Evolutionary conservation across 2,113 vertebrate genomes (phyloP).

Genomic region (Nipponia nippon): DNA sequence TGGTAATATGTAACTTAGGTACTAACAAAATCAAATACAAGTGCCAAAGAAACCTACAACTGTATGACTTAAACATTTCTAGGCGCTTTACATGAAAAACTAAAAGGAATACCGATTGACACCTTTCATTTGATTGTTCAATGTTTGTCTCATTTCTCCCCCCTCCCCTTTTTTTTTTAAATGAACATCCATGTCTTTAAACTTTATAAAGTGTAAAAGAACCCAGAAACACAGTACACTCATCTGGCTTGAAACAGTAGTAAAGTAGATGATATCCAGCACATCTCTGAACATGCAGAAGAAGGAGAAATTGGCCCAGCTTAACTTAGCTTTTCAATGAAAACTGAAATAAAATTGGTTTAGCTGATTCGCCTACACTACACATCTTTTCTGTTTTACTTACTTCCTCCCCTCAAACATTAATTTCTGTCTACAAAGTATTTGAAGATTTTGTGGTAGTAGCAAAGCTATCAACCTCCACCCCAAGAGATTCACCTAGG

Average conservation of each 20-base stretch:
- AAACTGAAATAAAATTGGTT: conserved; percentile 7
- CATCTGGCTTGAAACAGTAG: background rate
- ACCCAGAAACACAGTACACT: background rate
- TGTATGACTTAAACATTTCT: background rate
- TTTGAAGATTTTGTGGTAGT: conserved; percentile 79
- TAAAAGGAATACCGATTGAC: conserved; percentile 36
- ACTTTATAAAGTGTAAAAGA: background rate
- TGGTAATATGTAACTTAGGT: conserved; percentile 2
- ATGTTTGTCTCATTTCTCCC: background rate
- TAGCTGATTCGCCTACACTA: conserved; percentile 33
- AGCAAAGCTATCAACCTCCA: conserved; percentile 81
- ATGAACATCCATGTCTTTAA: background rate
- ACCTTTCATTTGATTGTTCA: background rate
- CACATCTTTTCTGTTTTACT: background rate
- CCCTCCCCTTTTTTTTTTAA: background rate
- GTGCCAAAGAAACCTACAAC: conserved; percentile 12
- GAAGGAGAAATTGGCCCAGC: background rate
- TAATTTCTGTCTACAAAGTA: conserved; percentile 83
- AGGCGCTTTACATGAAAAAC: background rate
- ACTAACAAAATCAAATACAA: background rate
- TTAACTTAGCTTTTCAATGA: background rate
- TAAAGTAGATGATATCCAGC: background rate
- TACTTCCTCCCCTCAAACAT: conserved; percentile 73
- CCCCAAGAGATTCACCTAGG: conserved; percentile 75
- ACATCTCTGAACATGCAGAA: background rate